Evolutionary conservation across 2,797 vertebrate species (phyloP).

Genomic region (Coracias cyanogaster): DNA sequence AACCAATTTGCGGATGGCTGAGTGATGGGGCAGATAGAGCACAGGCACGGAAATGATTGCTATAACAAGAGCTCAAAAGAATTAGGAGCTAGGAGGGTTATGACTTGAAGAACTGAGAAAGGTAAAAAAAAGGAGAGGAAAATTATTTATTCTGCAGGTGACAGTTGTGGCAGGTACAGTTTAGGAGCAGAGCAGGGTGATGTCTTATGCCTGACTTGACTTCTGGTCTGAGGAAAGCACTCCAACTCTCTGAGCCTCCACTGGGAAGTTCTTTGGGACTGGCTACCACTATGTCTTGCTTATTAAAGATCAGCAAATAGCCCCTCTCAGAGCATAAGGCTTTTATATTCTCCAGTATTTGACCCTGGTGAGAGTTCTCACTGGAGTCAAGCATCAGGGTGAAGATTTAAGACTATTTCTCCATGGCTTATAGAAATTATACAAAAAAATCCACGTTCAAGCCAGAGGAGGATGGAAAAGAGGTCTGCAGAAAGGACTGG

Average conservation of each 20-base stretch:
- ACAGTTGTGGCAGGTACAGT: neutral
- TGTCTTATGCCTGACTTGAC: neutral
- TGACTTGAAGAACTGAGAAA: neutral
- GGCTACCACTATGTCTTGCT: neutral
- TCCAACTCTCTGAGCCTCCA: neutral
- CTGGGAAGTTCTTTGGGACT: neutral
- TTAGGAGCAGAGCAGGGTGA: neutral
- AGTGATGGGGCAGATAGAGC: neutral
- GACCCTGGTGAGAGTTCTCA: neutral
- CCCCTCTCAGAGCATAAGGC: neutral
- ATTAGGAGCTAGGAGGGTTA: neutral
- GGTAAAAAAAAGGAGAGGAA: neutral
- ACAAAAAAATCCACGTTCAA: neutral
- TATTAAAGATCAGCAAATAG: neutral
- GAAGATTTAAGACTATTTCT: neutral
- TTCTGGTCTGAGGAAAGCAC: neutral
- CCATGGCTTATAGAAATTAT: neutral
- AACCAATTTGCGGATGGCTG: constrained; percentile 14
- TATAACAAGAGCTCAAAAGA: neutral
- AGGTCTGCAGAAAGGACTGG: neutral
- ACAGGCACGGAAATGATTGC: neutral
- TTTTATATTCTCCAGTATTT: neutral
- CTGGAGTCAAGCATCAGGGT: neutral
- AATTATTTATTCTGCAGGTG: neutral
- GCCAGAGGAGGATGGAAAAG: neutral